phyloP scores from a whole-genome alignment of 2,113 vertebrate genomes.

The Condylura cristata region DNA sequence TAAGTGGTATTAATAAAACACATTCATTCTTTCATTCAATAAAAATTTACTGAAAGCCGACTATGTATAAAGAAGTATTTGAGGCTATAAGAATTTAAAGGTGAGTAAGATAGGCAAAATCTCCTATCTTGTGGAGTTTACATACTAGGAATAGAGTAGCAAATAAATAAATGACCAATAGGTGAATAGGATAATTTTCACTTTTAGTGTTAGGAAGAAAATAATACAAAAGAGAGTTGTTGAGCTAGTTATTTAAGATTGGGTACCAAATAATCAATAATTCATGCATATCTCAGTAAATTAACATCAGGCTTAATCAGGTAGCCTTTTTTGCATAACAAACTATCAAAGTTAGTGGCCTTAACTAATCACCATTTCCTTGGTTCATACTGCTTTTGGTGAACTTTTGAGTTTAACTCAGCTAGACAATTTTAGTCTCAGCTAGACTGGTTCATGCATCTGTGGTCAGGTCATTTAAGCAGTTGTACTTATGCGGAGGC shows the following conservation, averaged over 20 bases:
- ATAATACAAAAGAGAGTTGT: not conserved
- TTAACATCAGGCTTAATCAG: not conserved
- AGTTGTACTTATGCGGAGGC: not conserved
- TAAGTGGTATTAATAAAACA: constrained; percentile 9
- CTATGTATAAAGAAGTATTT: not conserved
- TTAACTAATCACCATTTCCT: constrained; percentile 4
- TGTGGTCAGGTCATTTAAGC: not conserved
- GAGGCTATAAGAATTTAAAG: not conserved
- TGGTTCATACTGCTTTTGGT: constrained; percentile 12
- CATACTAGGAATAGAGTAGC: not conserved
- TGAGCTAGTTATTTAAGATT: not conserved
- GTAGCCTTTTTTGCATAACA: not conserved
- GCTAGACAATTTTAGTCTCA: not conserved
- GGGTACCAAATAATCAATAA: not conserved
- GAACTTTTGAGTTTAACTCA: not conserved
- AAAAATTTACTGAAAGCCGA: constrained; percentile 18
- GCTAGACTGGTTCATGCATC: not conserved
- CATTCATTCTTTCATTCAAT: not conserved
- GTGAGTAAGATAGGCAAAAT: not conserved
- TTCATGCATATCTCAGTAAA: constrained; percentile 39
- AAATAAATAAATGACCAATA: constrained; percentile 4
- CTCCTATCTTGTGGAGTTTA: not conserved
- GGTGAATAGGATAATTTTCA: not conserved
- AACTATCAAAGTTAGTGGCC: not conserved
- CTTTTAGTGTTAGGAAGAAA: not conserved